Evolutionary conservation across 1,140 invertebrate species (phyloP), one percentile per base, ranked within the genome.

Genomic region (Ostrea denselamellosa): DNA sequence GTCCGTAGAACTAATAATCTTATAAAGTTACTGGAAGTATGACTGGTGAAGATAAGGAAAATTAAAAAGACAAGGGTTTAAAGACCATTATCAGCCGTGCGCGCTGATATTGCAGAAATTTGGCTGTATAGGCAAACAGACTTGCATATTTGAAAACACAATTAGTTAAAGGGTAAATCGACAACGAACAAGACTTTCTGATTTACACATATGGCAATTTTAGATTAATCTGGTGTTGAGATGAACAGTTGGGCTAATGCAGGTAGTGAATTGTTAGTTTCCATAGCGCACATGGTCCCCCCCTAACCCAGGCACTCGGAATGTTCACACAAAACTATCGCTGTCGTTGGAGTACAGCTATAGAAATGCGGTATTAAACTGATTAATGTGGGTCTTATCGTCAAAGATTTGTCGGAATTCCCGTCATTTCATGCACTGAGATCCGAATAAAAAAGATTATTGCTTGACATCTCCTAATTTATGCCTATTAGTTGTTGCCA

Each of bases 291-390:
- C 3, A 34, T 5, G 68, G 12, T 25, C 68, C 28, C 56, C n/a
- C 68, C 14, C 68, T 44, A 77, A 77, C 68, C 68, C 8, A 14
- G 25, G 68, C 68, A 17, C 68, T 12, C 14, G 68, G 68, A 77
- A 77, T 77, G 68, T 77, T 77, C 68, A 77, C 68, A 77, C 68
- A 77, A 77, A 34, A 77, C 68, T 77, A 77, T 77, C 68, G 68
- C 68, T 77, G 68, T 77, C 68, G 25, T 28, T 77, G 28, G 25
- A 77, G 28, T 9, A 77, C 22, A 25, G 14, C 68, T 77, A 77
- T 77, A 77, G 68, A 77, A 77, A 77, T 77, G 68, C 14, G 68
- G 68, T 77, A 77, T 77, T 77, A 77, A 22, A 34, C 28, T 77
- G 68, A 77, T 77, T 77, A 77, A 25, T 12, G 25, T 9, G 68